These are phyloP conservation scores for Cossypha dichroa DNA, from an alignment of 2,797 vertebrate species.

Conservation along the genomic window DNA sequence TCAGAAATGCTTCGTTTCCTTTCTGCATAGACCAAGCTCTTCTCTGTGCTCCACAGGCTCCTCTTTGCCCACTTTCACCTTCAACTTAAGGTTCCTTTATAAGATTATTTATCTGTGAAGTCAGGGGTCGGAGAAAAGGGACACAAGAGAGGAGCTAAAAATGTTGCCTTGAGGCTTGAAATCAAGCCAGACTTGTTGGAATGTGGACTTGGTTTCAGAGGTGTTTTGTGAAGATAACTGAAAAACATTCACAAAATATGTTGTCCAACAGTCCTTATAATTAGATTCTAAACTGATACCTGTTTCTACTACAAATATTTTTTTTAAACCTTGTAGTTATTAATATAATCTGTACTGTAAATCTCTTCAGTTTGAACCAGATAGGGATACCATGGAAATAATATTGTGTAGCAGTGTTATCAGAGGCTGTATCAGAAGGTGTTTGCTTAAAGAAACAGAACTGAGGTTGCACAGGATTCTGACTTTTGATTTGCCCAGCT, in stretches of 20 bases:
- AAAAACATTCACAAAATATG: neutral
- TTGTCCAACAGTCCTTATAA: neutral
- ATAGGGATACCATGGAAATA: neutral
- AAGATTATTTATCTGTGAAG: neutral
- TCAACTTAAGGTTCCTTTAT: neutral
- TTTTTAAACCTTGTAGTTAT: neutral
- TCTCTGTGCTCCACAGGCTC: neutral
- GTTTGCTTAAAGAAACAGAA: neutral
- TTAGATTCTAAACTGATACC: neutral
- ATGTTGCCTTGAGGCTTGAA: neutral
- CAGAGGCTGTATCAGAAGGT: neutral
- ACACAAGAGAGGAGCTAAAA: neutral
- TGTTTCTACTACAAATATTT: neutral
- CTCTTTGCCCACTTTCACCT: neutral
- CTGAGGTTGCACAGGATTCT: neutral
- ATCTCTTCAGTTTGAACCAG: neutral
- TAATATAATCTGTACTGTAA: neutral
- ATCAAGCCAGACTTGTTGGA: neutral
- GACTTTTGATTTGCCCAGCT: neutral
- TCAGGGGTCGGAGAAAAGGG: neutral
- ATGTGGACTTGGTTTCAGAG: neutral
- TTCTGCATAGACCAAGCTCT: neutral
- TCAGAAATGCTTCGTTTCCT: neutral
- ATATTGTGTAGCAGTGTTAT: neutral
- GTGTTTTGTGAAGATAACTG: neutral